Evolutionary conservation across 2,888 invertebrate genomes (phyloP), one percentile per base, ranked within the genome.

Genomic region (Drosophila basisetae): DNA sequence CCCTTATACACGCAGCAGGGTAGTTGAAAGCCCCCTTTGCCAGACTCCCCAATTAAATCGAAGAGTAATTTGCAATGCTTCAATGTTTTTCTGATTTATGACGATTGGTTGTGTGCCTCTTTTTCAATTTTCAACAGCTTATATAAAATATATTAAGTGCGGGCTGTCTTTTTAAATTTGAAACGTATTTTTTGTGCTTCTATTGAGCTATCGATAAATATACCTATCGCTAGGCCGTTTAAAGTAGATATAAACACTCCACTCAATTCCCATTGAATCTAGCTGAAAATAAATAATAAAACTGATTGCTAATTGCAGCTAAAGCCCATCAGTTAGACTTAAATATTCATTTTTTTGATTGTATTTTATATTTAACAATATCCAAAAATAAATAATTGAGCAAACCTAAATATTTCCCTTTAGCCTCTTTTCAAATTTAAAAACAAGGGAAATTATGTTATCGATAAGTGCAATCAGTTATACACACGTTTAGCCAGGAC

Each of bases 1-100:
- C 5, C 43, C 35, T 13, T 31, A 76, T 63, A 60, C 59, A 35
- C 63, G 31, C 47, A 35, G 50, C 37, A 43, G 82, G 76, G 80
- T 80, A 65, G 75, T 50, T 70, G 22, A 31, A 52, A 71, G 59
- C 50, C 59, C 56, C 59, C 67, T 61, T 59, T 67, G 59, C 16
- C 28, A 49, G 55, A 13, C 53, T 64, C 37, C 16, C 25, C 59
- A 64, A 53, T 53, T 62, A 43, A 58, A 47, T 22, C 33, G 52
- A 41, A 60, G 16, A 41, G n/a, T n/a, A 10, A 52, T 64, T 66
- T 47, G 52, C 68, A 50, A 37, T 61, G 47, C 47, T 68, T 50
- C 31, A 10, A 33, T 39, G 55, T 37, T 49, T 62, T 18, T 30
- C n/a, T 43, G 18, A 55, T 31, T 16, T 55, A 43, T 16, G 35